Percentiles rank a stretch among this genome's conserved stretches.
Conservation (phyloP, 1,140 invertebrate genomes). For the Nebria ingens region DNA sequence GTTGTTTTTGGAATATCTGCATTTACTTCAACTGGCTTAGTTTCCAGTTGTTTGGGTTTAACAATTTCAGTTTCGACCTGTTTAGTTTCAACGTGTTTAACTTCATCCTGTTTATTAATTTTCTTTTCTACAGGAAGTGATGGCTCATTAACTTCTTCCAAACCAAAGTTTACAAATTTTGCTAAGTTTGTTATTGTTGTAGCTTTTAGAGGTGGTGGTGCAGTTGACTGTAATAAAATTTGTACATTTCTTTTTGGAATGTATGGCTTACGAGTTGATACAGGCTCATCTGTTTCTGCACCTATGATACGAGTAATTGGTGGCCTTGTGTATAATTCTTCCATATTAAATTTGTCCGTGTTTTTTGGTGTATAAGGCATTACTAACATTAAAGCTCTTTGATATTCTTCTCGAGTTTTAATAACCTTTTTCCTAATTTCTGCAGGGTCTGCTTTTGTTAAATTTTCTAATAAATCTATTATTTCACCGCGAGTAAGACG, state of each 20-base stretch:
- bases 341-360: conserved; percentile 30
- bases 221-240: background rate
- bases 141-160: background rate
- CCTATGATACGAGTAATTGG: conserved; percentile 40
- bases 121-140: background rate
- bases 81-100: conserved; percentile 12
- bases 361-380: conserved; percentile 40
- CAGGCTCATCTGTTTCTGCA: conserved; percentile 11
- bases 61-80: conserved; percentile 7
- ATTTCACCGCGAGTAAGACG: conserved; percentile 42
- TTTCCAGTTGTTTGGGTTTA: background rate
- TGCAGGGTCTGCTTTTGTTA: conserved; percentile 35
- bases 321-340: conserved; percentile 42
- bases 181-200: background rate
- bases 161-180: background rate
- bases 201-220: background rate
- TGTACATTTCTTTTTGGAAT: background rate
- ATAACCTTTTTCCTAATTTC: conserved; percentile 19
- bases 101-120: background rate
- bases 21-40: background rate
- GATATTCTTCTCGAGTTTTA: conserved; percentile 31
- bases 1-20: conserved; percentile 6
- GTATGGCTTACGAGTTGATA: background rate
- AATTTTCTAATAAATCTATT: conserved; percentile 42
- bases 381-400: conserved; percentile 43